Conservation (phyloP, 2,113 vertebrate genomes). For the Chaenocephalus aceratus region DNA sequence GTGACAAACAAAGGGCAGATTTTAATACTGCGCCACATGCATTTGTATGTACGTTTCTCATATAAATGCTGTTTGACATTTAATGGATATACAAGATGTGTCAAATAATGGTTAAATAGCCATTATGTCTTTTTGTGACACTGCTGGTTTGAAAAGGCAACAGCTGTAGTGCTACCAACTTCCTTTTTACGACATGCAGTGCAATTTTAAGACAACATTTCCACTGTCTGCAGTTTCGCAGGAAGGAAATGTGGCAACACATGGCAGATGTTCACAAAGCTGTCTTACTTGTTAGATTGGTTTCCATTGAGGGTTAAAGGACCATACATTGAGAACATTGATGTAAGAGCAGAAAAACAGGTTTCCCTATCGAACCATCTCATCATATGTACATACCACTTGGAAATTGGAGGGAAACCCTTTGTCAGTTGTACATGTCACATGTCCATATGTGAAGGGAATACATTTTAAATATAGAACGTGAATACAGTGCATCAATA, state of each 20-base stretch:
- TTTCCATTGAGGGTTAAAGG: neutral
- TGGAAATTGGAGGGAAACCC: neutral
- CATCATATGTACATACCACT: conserved; percentile 5
- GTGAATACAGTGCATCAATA: neutral
- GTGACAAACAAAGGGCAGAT: too few species aligned
- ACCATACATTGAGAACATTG: neutral
- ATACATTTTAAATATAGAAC: neutral
- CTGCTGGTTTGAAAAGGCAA: neutral
- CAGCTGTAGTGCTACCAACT: neutral
- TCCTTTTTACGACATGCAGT: neutral
- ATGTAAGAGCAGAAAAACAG: neutral
- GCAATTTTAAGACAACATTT: too few species aligned
- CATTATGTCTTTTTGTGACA: neutral
- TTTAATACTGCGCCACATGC: neutral
- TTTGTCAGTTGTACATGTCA: neutral
- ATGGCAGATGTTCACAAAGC: neutral
- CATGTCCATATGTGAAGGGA: neutral
- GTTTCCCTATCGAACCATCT: neutral
- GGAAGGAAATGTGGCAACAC: neutral
- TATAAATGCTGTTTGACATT: neutral
- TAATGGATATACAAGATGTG: neutral
- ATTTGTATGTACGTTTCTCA: neutral
- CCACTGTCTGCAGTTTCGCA: neutral
- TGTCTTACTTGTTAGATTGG: neutral
- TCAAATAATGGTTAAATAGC: neutral